Evolutionary conservation across 2,797 vertebrate species (phyloP).

Genomic region (Anisognathus igniventris): DNA sequence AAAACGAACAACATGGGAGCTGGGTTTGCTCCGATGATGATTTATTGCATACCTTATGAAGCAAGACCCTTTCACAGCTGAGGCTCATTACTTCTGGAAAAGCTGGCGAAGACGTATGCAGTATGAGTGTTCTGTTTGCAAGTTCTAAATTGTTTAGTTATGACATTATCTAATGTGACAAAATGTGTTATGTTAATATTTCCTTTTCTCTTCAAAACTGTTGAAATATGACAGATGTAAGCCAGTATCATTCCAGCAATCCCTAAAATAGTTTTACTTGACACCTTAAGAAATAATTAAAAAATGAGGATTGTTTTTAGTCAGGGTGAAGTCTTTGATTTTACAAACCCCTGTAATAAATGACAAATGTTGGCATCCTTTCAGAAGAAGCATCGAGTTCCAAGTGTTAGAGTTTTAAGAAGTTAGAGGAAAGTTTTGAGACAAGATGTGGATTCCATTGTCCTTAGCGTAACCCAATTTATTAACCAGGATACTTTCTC

Average conservation of each 20-base stretch:
- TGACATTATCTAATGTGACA: constrained; percentile 72
- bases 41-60: constrained; percentile 68
- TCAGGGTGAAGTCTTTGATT: constrained; percentile 14
- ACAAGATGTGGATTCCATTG: constrained; percentile 43
- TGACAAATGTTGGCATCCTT: constrained; percentile 13
- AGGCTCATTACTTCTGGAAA: constrained; percentile 61
- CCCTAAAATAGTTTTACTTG: constrained; percentile 40
- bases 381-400: constrained; percentile 15
- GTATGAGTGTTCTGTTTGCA: constrained; percentile 66
- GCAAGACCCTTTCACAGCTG: constrained; percentile 68
- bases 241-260: constrained; percentile 38
- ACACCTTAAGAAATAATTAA: constrained; percentile 59
- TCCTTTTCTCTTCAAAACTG: constrained; percentile 66
- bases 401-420: constrained; percentile 20
- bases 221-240: constrained; percentile 55
- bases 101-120: constrained; percentile 50
- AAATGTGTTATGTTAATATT: constrained; percentile 68
- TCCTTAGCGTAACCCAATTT: not conserved
- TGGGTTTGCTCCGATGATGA: constrained; percentile 59
- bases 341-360: constrained; percentile 42
- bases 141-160: constrained; percentile 71
- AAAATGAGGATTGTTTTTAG: constrained; percentile 10
- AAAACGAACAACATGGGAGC: constrained; percentile 62
- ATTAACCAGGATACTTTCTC: not conserved
- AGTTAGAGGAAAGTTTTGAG: constrained; percentile 20